A percentile compares a stretch with the other conserved stretches of the same genome.
These are phyloP conservation scores for Rhopalosiphum padi DNA, from an alignment of 1,140 invertebrate species.

Conservation along the genomic window DNA sequence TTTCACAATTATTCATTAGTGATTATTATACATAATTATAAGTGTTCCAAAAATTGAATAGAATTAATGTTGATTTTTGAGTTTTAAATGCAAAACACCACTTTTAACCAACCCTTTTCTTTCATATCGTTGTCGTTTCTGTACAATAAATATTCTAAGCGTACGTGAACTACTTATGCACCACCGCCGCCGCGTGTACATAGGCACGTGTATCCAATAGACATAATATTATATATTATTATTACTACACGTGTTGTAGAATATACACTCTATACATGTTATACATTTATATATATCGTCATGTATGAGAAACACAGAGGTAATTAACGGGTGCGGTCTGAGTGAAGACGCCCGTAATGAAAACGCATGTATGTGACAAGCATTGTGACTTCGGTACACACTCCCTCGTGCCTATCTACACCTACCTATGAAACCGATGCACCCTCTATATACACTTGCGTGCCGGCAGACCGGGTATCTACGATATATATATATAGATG, in stretches of 20 bases:
- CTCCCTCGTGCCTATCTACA: background rate
- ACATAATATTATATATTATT: background rate
- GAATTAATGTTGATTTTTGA: background rate
- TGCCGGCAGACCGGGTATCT: too few species aligned
- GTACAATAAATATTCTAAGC: background rate
- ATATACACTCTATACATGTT: background rate
- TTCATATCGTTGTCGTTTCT: background rate
- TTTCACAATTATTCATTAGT: background rate
- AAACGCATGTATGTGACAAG: conserved; percentile 46
- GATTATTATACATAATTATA: background rate
- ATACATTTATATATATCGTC: background rate
- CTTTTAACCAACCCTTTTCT: background rate
- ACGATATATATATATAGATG: background rate
- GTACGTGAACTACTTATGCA: background rate
- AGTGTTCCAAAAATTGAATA: background rate
- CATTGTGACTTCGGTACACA: conserved; percentile 34
- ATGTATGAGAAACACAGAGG: background rate
- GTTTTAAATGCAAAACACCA: background rate
- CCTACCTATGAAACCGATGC: background rate
- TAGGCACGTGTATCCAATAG: background rate
- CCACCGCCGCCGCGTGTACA: background rate
- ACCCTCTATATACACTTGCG: background rate
- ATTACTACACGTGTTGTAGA: background rate
- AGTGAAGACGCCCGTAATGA: conserved; percentile 48
- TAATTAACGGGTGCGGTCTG: conserved; percentile 35